Evolutionary conservation across 2,888 invertebrate species (phyloP).

Genomic region (Eristalis arbustorum): DNA sequence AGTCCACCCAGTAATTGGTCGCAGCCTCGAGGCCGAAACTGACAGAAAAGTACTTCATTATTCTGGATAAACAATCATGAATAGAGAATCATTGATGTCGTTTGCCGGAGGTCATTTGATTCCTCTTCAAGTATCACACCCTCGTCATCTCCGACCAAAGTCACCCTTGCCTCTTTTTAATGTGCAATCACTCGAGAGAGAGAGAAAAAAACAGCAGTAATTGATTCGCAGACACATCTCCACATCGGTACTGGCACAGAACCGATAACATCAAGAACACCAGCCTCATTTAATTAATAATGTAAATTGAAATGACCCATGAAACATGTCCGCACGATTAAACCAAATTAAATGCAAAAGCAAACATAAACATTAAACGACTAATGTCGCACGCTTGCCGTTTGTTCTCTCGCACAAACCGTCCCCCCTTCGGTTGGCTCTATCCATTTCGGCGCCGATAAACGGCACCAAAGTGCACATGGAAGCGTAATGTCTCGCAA

Average conservation of each 20-base stretch:
- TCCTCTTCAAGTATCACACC: neutral
- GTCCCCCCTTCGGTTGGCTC: neutral
- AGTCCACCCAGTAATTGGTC: no score
- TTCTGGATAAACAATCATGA: neutral
- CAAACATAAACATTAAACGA: conserved; percentile 45
- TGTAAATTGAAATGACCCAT: conserved; percentile 58
- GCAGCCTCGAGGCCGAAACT: no score
- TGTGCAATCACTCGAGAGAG: neutral
- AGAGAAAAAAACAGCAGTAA: neutral
- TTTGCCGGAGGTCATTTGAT: neutral
- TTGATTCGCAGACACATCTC: neutral
- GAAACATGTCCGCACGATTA: conserved; percentile 58
- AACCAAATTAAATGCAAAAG: conserved; percentile 40
- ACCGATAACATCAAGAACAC: neutral
- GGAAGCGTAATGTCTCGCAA: conserved; percentile 59
- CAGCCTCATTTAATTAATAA: conserved; percentile 34
- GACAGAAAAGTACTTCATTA: no score
- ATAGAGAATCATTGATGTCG: neutral
- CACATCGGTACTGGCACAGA: neutral
- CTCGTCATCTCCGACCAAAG: neutral
- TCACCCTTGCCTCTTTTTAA: neutral
- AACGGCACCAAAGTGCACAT: conserved; percentile 55
- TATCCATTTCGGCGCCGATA: neutral
- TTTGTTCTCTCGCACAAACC: neutral
- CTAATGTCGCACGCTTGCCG: conserved; percentile 2